A percentile compares a stretch with the other conserved stretches of the same genome.
These are phyloP conservation scores for Aplochiton taeniatus DNA, from an alignment of 2,797 vertebrate genomes.

Conservation along the genomic window DNA sequence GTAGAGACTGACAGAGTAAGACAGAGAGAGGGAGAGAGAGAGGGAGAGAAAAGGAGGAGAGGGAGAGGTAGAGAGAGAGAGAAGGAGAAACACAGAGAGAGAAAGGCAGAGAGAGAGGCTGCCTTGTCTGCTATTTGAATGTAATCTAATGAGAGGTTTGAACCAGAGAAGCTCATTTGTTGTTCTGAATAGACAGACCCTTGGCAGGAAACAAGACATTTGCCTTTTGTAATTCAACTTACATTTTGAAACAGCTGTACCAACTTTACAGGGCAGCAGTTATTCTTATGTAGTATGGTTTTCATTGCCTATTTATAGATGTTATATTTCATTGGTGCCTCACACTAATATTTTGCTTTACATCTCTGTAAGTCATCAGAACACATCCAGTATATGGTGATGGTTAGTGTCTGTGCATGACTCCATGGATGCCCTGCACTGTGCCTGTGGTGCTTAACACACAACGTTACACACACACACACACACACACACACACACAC, in stretches of 20 bases:
- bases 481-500: neutral
- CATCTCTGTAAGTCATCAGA: too few relatives aligned
- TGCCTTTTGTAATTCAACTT: neutral
- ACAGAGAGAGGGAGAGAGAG: neutral
- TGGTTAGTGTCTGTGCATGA: too few relatives aligned
- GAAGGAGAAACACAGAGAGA: slow-evolving; percentile 29
- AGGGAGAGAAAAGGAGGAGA: neutral
- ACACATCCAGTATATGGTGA: too few relatives aligned
- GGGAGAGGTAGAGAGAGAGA: neutral
- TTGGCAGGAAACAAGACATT: neutral
- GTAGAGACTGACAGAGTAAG: neutral
- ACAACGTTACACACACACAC: neutral
- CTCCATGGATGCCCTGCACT: too few relatives aligned
- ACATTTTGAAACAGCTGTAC: too few relatives aligned
- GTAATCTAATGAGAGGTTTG: slow-evolving; percentile 50
- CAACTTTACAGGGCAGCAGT: too few relatives aligned
- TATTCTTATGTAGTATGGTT: too few relatives aligned
- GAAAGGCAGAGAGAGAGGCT: neutral
- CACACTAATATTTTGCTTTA: too few relatives aligned
- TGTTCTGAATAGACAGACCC: slow-evolving; percentile 20
- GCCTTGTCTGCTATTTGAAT: slow-evolving; percentile 32
- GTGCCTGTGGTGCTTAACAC: too few relatives aligned
- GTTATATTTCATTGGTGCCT: too few relatives aligned
- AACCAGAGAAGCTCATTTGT: slow-evolving; percentile 45
- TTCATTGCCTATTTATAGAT: too few relatives aligned